These are phyloP conservation scores for Eupithecia subumbrata DNA, from an alignment of 2,888 invertebrate genomes.

Conservation along the genomic window DNA sequence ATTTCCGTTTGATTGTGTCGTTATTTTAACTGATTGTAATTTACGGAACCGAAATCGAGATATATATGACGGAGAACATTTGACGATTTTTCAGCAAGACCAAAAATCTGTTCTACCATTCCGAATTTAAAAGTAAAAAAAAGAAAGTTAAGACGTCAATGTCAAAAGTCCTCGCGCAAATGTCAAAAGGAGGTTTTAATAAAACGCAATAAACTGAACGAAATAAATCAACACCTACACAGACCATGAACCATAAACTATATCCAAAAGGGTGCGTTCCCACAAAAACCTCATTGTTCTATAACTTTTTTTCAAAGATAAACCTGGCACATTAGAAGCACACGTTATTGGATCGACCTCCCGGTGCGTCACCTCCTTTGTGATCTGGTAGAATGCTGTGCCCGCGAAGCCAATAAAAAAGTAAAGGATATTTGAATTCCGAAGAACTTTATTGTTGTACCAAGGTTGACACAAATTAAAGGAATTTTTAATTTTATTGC, in stretches of 20 bases:
- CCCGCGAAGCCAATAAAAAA: constrained; percentile 33
- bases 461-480: constrained; percentile 43
- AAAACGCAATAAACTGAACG: constrained; percentile 39
- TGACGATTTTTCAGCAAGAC: too few species aligned
- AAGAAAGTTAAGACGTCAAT: not conserved
- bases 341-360: constrained; percentile 49
- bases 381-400: constrained; percentile 19
- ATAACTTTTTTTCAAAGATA: constrained; percentile 55
- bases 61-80: not conserved
- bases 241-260: constrained; percentile 38
- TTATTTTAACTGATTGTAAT: not conserved
- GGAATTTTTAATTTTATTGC: constrained; percentile 33
- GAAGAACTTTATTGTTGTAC: constrained; percentile 39
- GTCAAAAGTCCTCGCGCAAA: constrained; percentile 17
- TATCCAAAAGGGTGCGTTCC: constrained; percentile 40
- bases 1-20: not conserved
- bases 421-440: constrained; percentile 39
- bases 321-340: constrained; percentile 51
- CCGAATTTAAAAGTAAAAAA: not conserved
- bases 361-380: constrained; percentile 47
- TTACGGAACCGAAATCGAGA: not conserved
- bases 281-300: constrained; percentile 60
- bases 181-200: constrained; percentile 40
- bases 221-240: constrained; percentile 52
- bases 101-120: not conserved